phyloP scores from a whole-genome alignment of 1,140 invertebrate genomes.

The Drosophila neocordata region DNA sequence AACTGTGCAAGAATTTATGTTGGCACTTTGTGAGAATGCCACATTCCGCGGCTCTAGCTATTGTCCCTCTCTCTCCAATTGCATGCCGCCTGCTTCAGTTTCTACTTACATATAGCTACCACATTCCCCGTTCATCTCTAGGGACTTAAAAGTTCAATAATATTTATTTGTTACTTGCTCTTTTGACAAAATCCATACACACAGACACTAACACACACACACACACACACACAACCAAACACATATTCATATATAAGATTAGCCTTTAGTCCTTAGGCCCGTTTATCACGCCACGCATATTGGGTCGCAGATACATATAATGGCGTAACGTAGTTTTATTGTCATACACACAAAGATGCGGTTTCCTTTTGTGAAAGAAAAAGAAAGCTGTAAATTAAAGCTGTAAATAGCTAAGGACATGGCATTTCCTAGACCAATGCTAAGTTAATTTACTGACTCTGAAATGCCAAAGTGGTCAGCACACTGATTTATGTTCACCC shows the following conservation, averaged over 20 bases:
- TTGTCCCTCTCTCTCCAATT: slow-evolving; percentile 32
- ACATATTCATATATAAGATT: slow-evolving; percentile 58
- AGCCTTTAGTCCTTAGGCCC: slow-evolving; percentile 45
- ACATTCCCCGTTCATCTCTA: slow-evolving; percentile 23
- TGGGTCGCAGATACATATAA: slow-evolving; percentile 61
- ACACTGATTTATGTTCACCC: slow-evolving; percentile 58
- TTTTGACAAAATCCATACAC: slow-evolving; percentile 64
- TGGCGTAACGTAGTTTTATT: slow-evolving; percentile 55
- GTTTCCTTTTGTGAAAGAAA: slow-evolving; percentile 1
- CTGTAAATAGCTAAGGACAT: slow-evolving; percentile 40
- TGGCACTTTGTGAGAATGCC: slow-evolving; percentile 64
- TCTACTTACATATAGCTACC: not conserved
- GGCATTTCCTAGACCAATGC: slow-evolving; percentile 46
- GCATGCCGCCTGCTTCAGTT: slow-evolving; percentile 34
- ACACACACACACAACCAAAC: slow-evolving; percentile 17
- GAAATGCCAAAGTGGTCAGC: slow-evolving; percentile 46
- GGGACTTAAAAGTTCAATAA: slow-evolving; percentile 80
- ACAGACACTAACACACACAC: slow-evolving; percentile 21
- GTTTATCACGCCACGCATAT: slow-evolving; percentile 70
- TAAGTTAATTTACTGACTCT: slow-evolving; percentile 65
- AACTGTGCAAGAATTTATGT: slow-evolving; percentile 77
- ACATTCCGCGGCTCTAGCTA: slow-evolving; percentile 16
- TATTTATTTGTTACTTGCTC: slow-evolving; percentile 79
- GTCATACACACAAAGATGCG: slow-evolving; percentile 22
- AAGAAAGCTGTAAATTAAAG: slow-evolving; percentile 54